Base-by-base conservation (phyloP, 2,113 vertebrate genomes). In the Furnarius figulus region DNA sequence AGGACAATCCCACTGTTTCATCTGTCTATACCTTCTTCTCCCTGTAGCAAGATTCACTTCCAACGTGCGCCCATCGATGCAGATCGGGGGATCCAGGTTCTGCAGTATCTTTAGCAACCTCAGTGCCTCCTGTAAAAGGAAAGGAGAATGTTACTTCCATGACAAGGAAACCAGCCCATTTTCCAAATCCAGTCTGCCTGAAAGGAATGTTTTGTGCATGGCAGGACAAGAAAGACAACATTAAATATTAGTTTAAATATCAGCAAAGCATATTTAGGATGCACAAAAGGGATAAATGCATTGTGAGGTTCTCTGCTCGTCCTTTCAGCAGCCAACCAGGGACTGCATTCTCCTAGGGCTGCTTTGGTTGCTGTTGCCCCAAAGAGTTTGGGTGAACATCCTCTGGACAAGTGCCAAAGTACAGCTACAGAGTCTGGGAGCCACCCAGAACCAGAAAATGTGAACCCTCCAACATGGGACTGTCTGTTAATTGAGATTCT, bases 11-110 rank as follows among this genome's bases (percentile, higher is more conserved):
- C 33, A 20, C 46, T 24, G 71, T n/a, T 25, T 68, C 35, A 46
- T 73, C 65, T 55, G 12, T 4, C 53, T 61, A 49, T 97, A 98
- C 98, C 98, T 98, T 79, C 98, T 98, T 62, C 98, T 98, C 42
- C 98, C 98, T 55, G 98, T 99, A 39, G 99, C 99, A 44, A 99
- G 98, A 92, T 99, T 99, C 65, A 99, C 99, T 95, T 99, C 99
- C 93, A 99, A 97, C 7, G 98, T 97, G 92, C 99, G 99, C 42
- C 99, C 99, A 81, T 99, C 99, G n/a, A 99, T 98, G 93, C 98
- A 99, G 80, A 99, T 98, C 1, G 99, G 99, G 40, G 98, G 98
- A 87, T 98, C 98, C 83, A 99, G 98, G 85, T 99, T 99, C 73
- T 99, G 99, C 79, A 99, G 97, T 82, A 99, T 98, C 93, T 99